Evolutionary conservation across 2,888 invertebrate species (phyloP), one percentile per base, ranked within the genome.

Genomic region (Galerucella nymphaeae): DNA sequence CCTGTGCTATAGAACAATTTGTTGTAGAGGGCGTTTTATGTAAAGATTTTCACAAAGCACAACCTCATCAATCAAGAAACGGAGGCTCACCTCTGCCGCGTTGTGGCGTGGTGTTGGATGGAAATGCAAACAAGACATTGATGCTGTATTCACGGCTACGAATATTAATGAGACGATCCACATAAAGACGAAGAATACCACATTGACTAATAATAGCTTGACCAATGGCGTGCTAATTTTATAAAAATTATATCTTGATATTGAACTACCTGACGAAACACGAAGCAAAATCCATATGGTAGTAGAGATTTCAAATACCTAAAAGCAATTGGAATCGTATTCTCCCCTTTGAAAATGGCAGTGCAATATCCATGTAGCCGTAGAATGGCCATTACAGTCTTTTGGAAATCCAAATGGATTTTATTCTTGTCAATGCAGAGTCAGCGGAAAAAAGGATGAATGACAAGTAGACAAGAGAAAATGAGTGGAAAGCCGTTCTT

Each of bases 351-450:
- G 1, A 45, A 45, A 45, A 14, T 13, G 14, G 5, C 14, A 14
- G 13, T 45, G 45, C 14, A 5, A 45, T 14, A 45, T 45, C 45
- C 3, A 45, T 45, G 14, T 45, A 45, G 5, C 13, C 45, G 45
- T 13, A 45, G 45, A 45, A 11, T 4, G 45, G 45, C 45, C 45
- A 45, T 45, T 45, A 4, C 16, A 50, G 14, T 50, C 16, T 9
- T n/a, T 50, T 50, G 75, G 74, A 78, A 78, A 75, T 79, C 75
- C 79, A 77, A 79, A 78, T 79, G 77, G 75, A 78, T 78, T 77
- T 77, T 77, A 73, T 77, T 76, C 76, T 77, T 77, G 55, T 70
- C 70, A 55, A 63, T 63, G 67, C 67, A 67, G 64, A 67, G 53
- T 58, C 59, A 50, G 48, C 70, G 48, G 70, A 64, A 63, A 64